phyloP scores from a whole-genome alignment of 2,888 invertebrate species.

The Aricia artaxerxes region DNA sequence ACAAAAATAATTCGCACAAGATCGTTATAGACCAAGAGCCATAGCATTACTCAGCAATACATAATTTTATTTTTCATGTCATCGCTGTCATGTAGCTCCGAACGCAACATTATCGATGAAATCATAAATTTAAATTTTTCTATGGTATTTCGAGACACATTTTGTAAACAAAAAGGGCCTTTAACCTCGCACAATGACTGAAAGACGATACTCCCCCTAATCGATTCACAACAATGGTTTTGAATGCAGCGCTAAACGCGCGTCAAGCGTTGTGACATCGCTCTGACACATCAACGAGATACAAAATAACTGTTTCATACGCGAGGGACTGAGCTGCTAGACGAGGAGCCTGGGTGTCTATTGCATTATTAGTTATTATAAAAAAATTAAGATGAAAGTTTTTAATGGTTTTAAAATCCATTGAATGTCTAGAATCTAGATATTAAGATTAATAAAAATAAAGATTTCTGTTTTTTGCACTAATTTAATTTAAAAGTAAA shows the following conservation, averaged over 20 bases:
- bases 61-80: not conserved
- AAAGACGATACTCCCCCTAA: conserved; percentile 55
- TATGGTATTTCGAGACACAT: not conserved
- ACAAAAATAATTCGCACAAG: not conserved
- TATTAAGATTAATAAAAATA: no score
- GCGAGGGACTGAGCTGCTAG: not conserved
- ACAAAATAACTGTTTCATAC: conserved; percentile 68
- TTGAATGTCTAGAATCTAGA: no score
- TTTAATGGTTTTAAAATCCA: no score
- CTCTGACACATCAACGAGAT: conserved; percentile 64
- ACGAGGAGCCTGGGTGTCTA: not conserved
- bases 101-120: not conserved
- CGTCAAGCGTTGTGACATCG: conserved; percentile 72
- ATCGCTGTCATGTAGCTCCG: not conserved
- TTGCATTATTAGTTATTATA: no score
- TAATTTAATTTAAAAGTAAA: no score
- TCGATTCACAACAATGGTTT: conserved; percentile 63
- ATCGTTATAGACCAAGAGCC: not conserved
- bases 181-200: conserved; percentile 36
- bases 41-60: not conserved
- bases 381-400: no score
- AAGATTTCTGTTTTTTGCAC: no score
- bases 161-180: conserved; percentile 25
- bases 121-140: not conserved
- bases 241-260: conserved; percentile 75